Base-by-base conservation (phyloP, 2,888 invertebrate genomes). In the Pammene fasciana region DNA sequence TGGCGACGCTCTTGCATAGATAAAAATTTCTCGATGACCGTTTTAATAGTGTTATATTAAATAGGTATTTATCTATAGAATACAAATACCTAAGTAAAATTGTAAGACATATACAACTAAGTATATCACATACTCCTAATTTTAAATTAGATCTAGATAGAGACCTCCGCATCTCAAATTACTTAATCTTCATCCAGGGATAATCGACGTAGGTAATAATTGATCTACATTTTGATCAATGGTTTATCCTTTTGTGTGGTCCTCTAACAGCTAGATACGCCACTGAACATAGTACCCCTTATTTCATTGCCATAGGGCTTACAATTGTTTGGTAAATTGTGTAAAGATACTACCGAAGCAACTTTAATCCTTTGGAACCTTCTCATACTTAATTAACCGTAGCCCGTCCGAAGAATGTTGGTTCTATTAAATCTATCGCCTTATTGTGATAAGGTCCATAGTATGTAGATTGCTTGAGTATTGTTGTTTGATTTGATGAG, bases 191-290 rank as follows among this genome's bases (percentile, higher is more conserved):
- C 43, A 36, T 38, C 46, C 45, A 46, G 60, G 54, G 61, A 67
- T 57, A 48, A 66, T 68, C 38, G 43, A 50, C 56, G 34, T 18
- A 18, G 67, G 52, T 61, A 54, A 61, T 36, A 56, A 64, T 64
- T 57, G 68, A 57, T 57, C 43, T 52, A 61, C 48, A 38, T 61
- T 14, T 61, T 61, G 48, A 61, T 61, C 61, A 64, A 68, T 64
- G 5, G 56, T 50, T 43, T 43, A 18, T 57, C 34, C 48, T 18
- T 16, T 66, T 52, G 57, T 52, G 64, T 59, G 64, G 52, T 54
- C 38, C 45, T 14, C 14, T 10, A 7, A 43, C 5, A 43, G 10
- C 10, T 0, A 43, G 1, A 4, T 0, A 43, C 11, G 7, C 5
- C 0, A 5, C 43, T 11, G 43, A 9, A 5, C 43, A 43, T 43